A percentile compares a stretch with the other conserved stretches of the same genome.
These are phyloP conservation scores for Pogonomyrmex barbatus DNA, from an alignment of 1,140 invertebrate genomes.

Conservation along the genomic window DNA sequence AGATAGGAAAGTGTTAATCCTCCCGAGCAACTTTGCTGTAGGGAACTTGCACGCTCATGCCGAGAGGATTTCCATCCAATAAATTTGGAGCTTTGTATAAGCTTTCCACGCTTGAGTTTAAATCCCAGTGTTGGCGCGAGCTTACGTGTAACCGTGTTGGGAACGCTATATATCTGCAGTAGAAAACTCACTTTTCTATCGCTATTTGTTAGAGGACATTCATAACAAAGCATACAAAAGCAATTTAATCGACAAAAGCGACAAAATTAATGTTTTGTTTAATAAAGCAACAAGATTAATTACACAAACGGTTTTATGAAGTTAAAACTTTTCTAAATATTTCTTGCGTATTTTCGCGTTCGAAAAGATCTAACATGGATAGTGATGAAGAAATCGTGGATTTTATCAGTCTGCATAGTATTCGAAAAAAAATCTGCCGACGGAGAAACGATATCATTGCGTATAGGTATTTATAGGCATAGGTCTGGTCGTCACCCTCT, in stretches of 20 bases:
- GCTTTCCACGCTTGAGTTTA: slow-evolving; percentile 86
- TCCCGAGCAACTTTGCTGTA: slow-evolving; percentile 84
- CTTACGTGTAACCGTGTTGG: slow-evolving; percentile 69
- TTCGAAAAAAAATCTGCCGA: slow-evolving; percentile 69
- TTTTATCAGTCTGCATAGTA: slow-evolving; percentile 38
- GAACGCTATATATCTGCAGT: slow-evolving; percentile 69
- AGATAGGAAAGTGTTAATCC: slow-evolving; percentile 87
- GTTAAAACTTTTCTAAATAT: not conserved
- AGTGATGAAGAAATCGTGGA: not conserved
- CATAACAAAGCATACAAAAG: slow-evolving; percentile 21
- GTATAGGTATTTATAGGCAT: slow-evolving; percentile 74
- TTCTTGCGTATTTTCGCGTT: not conserved
- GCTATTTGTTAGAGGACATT: slow-evolving; percentile 52
- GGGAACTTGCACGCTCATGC: slow-evolving; percentile 85
- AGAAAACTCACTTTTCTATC: slow-evolving; percentile 69
- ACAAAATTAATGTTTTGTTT: not conserved
- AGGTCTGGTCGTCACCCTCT: slow-evolving; percentile 73
- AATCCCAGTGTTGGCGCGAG: slow-evolving; percentile 82
- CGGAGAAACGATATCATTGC: slow-evolving; percentile 65
- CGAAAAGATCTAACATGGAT: not conserved
- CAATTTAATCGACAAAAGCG: not conserved
- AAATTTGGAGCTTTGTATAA: slow-evolving; percentile 87
- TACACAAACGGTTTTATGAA: not conserved
- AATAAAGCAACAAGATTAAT: too few relatives aligned
- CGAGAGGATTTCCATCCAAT: slow-evolving; percentile 86